Evolutionary conservation across 2,797 vertebrate genomes (phyloP).

Genomic region (Pipistrellus pygmaeus): DNA sequence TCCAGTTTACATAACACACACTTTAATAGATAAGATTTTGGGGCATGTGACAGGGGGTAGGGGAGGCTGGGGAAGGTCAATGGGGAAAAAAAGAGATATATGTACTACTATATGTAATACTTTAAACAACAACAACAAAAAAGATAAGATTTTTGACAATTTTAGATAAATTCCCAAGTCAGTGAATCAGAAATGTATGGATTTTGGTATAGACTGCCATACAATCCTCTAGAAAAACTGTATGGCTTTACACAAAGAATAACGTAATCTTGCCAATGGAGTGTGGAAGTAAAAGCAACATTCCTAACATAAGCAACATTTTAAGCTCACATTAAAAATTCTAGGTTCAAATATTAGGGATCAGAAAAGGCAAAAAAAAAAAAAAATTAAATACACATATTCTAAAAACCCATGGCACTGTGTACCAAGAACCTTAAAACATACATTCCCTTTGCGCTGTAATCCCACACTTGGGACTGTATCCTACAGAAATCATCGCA

Average conservation of each 20-base stretch:
- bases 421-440: constrained; percentile 18
- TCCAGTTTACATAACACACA: neutral
- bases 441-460: neutral
- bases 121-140: too few relatives aligned
- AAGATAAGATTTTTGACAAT: neutral
- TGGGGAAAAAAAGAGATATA: too few relatives aligned
- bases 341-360: constrained; percentile 19
- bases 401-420: neutral
- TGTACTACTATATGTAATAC: too few relatives aligned
- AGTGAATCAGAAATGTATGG: constrained; percentile 23
- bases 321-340: constrained; percentile 56
- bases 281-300: constrained; percentile 29
- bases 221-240: constrained; percentile 14
- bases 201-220: neutral
- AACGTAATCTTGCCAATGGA: neutral
- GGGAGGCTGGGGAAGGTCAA: too few relatives aligned
- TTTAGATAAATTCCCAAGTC: constrained; percentile 36
- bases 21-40: neutral
- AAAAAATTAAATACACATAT: neutral
- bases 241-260: constrained; percentile 45
- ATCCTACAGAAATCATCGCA: constrained; percentile 32
- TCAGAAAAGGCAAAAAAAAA: constrained; percentile 13
- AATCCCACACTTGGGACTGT: neutral
- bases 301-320: constrained; percentile 51
- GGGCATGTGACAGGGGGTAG: too few relatives aligned